Evolutionary conservation across 2,797 vertebrate species (phyloP), one percentile per base, ranked within the genome.

Genomic region (Ctenopoma kingsleyae): DNA sequence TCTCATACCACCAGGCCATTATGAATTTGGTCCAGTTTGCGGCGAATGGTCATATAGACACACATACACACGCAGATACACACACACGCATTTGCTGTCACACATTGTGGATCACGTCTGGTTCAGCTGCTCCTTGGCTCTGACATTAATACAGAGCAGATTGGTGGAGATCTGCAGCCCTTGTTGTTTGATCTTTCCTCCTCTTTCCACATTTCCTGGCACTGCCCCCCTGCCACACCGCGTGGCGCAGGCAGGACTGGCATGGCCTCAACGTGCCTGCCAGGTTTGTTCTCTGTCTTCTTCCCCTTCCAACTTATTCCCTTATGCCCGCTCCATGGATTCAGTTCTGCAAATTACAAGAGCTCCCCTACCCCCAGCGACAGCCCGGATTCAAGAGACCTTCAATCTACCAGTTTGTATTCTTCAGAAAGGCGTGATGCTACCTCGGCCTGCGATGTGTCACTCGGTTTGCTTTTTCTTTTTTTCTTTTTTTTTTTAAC

Each of bases 101-200:
- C 91, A 93, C 86, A 85, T 91, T 91, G 92, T 87, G 90, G 86
- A 90, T 88, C 87, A 89, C 89, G 91, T 93, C 89, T 93, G 90
- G 91, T 94, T 93, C 87, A 91, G 91, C 91, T 92, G 91, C 93
- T 95, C 94, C 92, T 94, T 95, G 94, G 94, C 93, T 91, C 91
- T 80, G 92, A 91, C 91, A 94, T 92, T 94, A 94, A 95, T 94
- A 93, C 91, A 89, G 93, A 95, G 93, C 94, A 95, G 94, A 95
- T 95, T 95, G 94, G 94, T 94, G 92, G 92, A 95, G 93, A 94
- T 94, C 93, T 94, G 89, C 94, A 94, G 94, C 92, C 94, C 93
- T 94, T 94, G 94, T 95, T 95, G 94, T 95, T 95, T 95, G 94
- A 94, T 95, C 94, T 94, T 94, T 93, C 91, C 93, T 95, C 93